These are phyloP conservation scores for Aradophagus sp. DNA, from an alignment of 1,140 invertebrate genomes.

Conservation along the genomic window DNA sequence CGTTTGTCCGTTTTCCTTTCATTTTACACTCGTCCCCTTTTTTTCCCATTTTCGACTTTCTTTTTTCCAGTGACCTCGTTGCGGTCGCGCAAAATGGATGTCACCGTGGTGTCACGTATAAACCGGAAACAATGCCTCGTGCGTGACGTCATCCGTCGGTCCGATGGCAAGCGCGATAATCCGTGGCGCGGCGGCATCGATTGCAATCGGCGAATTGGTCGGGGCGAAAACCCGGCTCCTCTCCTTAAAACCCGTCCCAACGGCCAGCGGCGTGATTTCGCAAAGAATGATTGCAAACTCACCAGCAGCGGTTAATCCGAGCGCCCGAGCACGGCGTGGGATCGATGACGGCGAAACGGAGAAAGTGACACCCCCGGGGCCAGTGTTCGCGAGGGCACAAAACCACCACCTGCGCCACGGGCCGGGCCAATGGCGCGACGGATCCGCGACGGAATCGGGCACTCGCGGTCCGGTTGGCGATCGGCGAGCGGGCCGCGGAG, in stretches of 20 bases:
- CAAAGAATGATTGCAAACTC: neutral
- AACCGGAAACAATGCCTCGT: constrained; percentile 18
- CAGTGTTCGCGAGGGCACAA: neutral
- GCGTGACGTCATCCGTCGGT: constrained; percentile 5
- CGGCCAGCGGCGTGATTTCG: neutral
- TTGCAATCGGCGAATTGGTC: too few species aligned
- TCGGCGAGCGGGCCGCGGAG: too few species aligned
- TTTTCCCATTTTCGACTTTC: too few species aligned
- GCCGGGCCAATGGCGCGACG: neutral
- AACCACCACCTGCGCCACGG: neutral
- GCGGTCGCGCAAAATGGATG: constrained; percentile 15
- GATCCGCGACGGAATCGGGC: neutral
- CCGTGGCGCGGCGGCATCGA: too few species aligned
- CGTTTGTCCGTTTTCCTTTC: too few species aligned
- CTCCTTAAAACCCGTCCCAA: neutral
- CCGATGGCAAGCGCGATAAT: constrained; percentile 1
- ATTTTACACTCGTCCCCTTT: too few species aligned
- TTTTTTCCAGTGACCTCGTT: constrained; percentile 15
- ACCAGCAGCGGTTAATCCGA: constrained; percentile 16
- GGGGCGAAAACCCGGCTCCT: too few species aligned
- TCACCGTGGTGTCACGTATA: constrained; percentile 14
- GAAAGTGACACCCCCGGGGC: neutral
- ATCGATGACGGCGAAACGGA: neutral
- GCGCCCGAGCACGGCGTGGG: neutral
- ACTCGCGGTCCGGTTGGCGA: too few species aligned